phyloP scores from a whole-genome alignment of 2,113 vertebrate genomes.

The Morone chrysops region DNA sequence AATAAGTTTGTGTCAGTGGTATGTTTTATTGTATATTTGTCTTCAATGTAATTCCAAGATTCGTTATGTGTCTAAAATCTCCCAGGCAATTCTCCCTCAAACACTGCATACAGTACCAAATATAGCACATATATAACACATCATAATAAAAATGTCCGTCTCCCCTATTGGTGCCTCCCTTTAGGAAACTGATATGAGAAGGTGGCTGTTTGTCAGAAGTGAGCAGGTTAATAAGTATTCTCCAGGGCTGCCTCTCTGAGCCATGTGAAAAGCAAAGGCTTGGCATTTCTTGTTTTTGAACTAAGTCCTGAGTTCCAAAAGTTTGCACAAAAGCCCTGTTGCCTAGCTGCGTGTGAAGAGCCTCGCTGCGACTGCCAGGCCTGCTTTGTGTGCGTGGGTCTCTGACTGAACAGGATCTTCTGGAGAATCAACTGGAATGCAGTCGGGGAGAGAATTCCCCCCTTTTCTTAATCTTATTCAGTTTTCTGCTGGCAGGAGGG shows the following conservation, averaged over 20 bases:
- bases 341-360: constrained; percentile 79
- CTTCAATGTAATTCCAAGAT: no score
- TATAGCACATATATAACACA: not conserved
- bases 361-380: constrained; percentile 49
- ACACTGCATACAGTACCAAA: not conserved
- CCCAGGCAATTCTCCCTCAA: no score
- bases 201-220: constrained; percentile 3
- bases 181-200: not conserved
- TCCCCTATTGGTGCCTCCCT: not conserved
- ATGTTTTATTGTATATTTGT: no score
- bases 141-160: not conserved
- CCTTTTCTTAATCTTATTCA: constrained; percentile 61
- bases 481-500: constrained; percentile 57
- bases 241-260: constrained; percentile 40
- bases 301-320: constrained; percentile 70
- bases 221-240: constrained; percentile 45
- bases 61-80: not conserved
- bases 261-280: constrained; percentile 52
- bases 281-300: constrained; percentile 65
- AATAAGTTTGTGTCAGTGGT: not conserved
- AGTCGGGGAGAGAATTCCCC: constrained; percentile 39
- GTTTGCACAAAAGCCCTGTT: constrained; percentile 81
- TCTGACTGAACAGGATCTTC: constrained; percentile 63
- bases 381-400: constrained; percentile 70
- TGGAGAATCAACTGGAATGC: constrained; percentile 69